These are phyloP conservation scores for Kradibia gibbosae DNA, from an alignment of 1,140 invertebrate species.

Conservation along the genomic window DNA sequence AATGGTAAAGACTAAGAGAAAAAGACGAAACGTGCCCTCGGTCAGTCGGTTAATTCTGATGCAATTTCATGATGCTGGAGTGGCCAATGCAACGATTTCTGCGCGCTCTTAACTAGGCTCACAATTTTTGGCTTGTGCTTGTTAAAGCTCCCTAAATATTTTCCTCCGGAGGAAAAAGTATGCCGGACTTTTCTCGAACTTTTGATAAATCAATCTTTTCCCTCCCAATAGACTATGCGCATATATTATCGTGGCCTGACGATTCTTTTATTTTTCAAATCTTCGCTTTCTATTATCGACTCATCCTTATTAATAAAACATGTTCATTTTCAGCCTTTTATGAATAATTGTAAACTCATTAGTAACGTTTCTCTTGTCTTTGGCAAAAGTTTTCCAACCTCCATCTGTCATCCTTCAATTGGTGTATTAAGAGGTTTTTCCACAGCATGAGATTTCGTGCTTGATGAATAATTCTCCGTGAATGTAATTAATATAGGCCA, in stretches of 20 bases:
- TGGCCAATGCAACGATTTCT: neutral
- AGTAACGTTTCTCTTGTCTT: neutral
- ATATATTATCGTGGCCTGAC: neutral
- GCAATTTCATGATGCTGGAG: neutral
- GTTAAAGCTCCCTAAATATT: neutral
- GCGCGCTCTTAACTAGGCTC: neutral
- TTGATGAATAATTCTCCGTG: neutral
- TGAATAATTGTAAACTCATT: neutral
- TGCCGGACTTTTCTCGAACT: neutral
- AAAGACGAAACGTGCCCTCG: neutral
- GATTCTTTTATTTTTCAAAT: neutral
- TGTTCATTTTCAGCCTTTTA: neutral
- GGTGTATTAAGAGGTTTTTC: neutral
- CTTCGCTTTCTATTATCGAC: neutral
- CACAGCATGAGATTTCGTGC: neutral
- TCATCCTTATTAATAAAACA: neutral
- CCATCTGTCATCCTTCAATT: neutral
- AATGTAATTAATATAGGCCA: slow-evolving; percentile 13
- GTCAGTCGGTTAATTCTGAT: neutral
- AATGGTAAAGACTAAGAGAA: slow-evolving; percentile 28
- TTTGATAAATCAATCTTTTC: neutral
- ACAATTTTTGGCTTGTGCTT: neutral
- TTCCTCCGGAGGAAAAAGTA: too few species aligned
- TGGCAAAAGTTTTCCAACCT: neutral
- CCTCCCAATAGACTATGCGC: neutral